Evolutionary conservation across 2,888 invertebrate genomes (phyloP).

Genomic region (Melipona bicolor): DNA sequence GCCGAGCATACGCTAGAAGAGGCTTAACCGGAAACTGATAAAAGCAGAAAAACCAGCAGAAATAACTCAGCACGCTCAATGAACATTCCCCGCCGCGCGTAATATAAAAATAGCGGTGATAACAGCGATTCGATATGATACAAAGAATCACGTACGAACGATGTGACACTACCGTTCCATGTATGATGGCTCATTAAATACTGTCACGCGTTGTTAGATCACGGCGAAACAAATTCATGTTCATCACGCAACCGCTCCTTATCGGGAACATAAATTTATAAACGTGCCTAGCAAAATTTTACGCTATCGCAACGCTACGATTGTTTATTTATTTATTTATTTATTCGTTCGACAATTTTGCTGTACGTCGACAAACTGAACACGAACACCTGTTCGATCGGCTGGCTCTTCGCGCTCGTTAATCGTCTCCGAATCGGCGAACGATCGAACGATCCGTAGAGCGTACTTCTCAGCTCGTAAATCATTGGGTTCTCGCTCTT

Average conservation of each 20-base stretch:
- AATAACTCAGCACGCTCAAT: neutral
- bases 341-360: too few species aligned
- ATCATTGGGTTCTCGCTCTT: neutral
- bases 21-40: neutral
- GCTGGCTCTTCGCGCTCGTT: too few species aligned
- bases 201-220: slow-evolving; percentile 45
- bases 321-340: neutral
- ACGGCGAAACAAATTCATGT: slow-evolving; percentile 5
- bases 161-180: slow-evolving; percentile 8
- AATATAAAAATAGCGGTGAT: slow-evolving; percentile 44
- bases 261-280: slow-evolving; percentile 13
- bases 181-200: slow-evolving; percentile 46
- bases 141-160: slow-evolving; percentile 10
- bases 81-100: neutral
- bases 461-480: slow-evolving; percentile 7
- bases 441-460: neutral
- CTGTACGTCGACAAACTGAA: too few species aligned
- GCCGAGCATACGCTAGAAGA: neutral
- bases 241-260: neutral
- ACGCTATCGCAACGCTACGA: neutral
- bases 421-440: neutral
- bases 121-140: slow-evolving; percentile 22
- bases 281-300: neutral
- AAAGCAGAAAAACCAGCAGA: neutral
- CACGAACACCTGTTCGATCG: neutral